Base-by-base conservation (phyloP, 2,113 vertebrate genomes). In the Piaya cayana region DNA sequence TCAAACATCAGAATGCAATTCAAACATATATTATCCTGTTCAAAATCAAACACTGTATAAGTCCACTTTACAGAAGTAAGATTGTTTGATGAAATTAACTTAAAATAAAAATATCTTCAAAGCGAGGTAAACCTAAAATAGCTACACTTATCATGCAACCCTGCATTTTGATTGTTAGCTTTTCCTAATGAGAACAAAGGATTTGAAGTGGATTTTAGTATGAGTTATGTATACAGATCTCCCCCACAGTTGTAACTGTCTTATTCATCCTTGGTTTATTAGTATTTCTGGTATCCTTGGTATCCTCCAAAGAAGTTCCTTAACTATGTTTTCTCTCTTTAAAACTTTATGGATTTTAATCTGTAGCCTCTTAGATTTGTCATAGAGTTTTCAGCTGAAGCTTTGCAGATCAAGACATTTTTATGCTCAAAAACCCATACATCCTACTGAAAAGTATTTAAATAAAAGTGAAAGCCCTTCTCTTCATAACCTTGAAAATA, bases 231-330 rank as follows among this genome's bases (percentile, higher is more conserved):
- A 25, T 42, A 5, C 21, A 47, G 15, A 36, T 47, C 62, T 80
- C 69, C 9, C 20, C 15, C 5, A 34, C 8, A 23, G 5, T 62
- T 80, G 58, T 55, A 85, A 7, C 20, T 72, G 47, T 32, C 19
- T n/a, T 62, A 43, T 65, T 62, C 85, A 42, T 39, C 5, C 5
- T 69, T 7, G 6, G 2, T 65, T 53, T 36, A 29, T 50, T 65
- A 69, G 11, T 45, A 62, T 82, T 81, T 88, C 20, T 67, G 15
- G 8, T 70, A 56, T 15, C 5, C 23, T 55, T 47, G 45, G 12
- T 20, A 37, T 42, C 3, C 4, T 5, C 0, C 0, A 0, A 5
- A 53, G 39, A 34, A 22, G 2, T 34, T 49, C 0, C 70, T 3
- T 0, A 52, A 16, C 5, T 37, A 49, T 69, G 4, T 13, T 76